Conservation (phyloP, 2,113 vertebrate species). For the Amblyornis subalaris region DNA sequence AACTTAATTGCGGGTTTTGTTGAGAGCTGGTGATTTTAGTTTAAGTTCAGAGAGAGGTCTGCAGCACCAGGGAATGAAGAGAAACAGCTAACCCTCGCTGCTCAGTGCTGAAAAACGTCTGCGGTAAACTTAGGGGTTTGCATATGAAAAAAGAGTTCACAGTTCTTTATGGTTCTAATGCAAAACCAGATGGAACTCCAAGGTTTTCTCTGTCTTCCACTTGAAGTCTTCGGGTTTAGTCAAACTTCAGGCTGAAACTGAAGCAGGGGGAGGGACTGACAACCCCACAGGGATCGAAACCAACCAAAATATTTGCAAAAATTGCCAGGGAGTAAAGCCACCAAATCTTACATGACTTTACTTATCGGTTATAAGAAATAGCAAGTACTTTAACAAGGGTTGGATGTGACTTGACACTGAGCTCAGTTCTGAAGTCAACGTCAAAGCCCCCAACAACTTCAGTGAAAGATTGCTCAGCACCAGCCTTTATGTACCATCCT, state of each 20-base stretch:
- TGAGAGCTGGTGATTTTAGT: slow-evolving; percentile 37
- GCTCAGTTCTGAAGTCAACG: background rate
- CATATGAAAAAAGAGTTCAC: background rate
- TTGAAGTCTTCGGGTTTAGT: background rate
- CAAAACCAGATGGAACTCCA: background rate
- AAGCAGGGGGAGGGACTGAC: background rate
- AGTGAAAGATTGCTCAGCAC: background rate
- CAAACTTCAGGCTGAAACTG: background rate
- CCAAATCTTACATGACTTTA: background rate
- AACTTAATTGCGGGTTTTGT: slow-evolving; percentile 52
- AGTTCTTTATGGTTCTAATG: background rate
- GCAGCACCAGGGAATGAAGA: background rate
- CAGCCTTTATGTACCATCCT: background rate
- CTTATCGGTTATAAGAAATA: background rate
- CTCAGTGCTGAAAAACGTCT: background rate
- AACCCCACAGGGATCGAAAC: background rate
- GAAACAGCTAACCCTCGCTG: slow-evolving; percentile 17
- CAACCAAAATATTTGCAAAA: background rate
- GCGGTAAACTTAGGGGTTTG: background rate
- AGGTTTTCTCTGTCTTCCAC: background rate
- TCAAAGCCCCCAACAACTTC: background rate
- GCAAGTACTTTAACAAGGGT: background rate
- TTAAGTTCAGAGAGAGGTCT: slow-evolving; percentile 42
- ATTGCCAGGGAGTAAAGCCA: background rate
- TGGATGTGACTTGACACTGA: background rate